Conservation (phyloP, 2,113 vertebrate species). For the Gorsachius goisagi region DNA sequence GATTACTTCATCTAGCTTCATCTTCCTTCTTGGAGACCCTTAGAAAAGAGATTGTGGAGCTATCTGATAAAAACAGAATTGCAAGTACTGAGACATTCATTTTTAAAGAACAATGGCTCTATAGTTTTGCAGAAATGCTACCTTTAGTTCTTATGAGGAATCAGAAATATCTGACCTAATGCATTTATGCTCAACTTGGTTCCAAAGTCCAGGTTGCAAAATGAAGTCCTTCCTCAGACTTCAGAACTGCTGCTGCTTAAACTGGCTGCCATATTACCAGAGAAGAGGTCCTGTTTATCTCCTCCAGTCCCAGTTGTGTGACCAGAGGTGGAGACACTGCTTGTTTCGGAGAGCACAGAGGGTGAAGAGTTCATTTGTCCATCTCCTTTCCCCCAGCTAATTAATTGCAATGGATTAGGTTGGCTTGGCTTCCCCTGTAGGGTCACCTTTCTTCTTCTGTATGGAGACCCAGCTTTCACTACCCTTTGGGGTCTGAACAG, state of each 20-base stretch:
- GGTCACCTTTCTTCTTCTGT: conserved; percentile 1
- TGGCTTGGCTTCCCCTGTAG: conserved; percentile 11
- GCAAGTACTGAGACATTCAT: not conserved
- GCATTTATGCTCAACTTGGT: not conserved
- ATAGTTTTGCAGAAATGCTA: not conserved
- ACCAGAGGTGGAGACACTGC: not conserved
- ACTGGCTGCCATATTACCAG: not conserved
- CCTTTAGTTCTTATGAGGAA: not conserved
- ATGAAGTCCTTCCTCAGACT: not conserved
- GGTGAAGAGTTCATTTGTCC: not conserved
- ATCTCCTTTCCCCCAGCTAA: not conserved
- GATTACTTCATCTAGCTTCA: not conserved
- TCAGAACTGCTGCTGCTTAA: not conserved
- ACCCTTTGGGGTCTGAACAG: not conserved
- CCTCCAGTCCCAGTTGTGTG: not conserved
- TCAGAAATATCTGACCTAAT: not conserved
- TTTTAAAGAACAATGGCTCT: not conserved
- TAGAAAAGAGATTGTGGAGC: not conserved
- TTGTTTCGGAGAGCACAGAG: not conserved
- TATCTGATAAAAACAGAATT: not conserved
- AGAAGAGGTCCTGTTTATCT: not conserved
- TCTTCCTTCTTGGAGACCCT: not conserved
- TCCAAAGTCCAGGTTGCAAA: not conserved
- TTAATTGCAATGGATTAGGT: not conserved
- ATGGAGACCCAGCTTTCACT: not conserved